A percentile compares a stretch with the other conserved stretches of the same genome.
Conservation (phyloP, 2,797 vertebrate genomes). For the Alcedo quadribrachys region DNA sequence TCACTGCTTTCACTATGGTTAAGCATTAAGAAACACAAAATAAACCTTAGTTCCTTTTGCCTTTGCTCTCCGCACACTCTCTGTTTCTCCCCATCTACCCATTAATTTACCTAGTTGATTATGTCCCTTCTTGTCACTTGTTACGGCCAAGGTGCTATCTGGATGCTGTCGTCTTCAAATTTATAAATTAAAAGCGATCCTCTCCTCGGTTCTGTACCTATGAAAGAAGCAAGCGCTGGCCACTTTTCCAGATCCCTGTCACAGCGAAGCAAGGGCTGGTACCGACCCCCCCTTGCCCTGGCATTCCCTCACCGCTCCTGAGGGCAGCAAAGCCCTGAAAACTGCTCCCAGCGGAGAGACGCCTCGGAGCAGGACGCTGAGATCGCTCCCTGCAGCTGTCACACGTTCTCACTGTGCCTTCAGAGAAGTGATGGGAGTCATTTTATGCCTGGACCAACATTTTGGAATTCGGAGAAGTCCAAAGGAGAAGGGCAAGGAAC, state of each 20-base stretch:
- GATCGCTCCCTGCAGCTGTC: background rate
- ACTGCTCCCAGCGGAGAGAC: accelerated
- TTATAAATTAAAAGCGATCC: background rate
- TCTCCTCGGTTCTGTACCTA: accelerated
- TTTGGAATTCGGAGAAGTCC: background rate
- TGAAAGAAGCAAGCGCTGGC: background rate
- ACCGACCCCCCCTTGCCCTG: accelerated
- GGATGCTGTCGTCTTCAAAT: background rate
- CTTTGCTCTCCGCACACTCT: too few species aligned
- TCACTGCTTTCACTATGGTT: background rate
- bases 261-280: accelerated
- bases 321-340: background rate
- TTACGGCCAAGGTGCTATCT: accelerated
- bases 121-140: background rate
- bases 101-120: background rate
- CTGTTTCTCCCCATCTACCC: background rate
- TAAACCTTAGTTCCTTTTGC: background rate
- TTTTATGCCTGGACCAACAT: background rate
- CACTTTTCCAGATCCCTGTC: background rate
- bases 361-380: accelerated
- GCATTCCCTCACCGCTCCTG: accelerated
- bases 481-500: background rate
- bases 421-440: background rate
- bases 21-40: background rate
- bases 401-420: background rate